These are phyloP conservation scores for Noctuana brunneofusca DNA, from an alignment of 2,888 invertebrate species.

Conservation along the genomic window DNA sequence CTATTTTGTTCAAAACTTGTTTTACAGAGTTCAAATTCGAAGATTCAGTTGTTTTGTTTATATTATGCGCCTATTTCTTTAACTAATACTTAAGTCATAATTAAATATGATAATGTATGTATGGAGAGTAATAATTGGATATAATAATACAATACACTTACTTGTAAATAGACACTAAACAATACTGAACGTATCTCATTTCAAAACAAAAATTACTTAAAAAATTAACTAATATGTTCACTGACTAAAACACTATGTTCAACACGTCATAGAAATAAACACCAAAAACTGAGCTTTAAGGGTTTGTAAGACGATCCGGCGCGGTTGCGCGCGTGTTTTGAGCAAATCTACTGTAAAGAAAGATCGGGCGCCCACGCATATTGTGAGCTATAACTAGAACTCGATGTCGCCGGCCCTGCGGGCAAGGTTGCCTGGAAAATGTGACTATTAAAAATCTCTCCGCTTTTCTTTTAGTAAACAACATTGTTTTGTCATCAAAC, in stretches of 20 bases:
- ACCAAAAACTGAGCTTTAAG: conserved; percentile 36
- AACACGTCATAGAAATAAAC: conserved; percentile 35
- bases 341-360: conserved; percentile 68
- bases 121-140: background rate
- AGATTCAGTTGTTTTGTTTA: too few species aligned
- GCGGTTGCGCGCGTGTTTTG: conserved; percentile 66
- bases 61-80: too few species aligned
- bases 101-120: too few species aligned
- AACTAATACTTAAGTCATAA: too few species aligned
- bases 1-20: background rate
- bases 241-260: conserved; percentile 10
- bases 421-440: conserved; percentile 74
- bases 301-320: conserved; percentile 65
- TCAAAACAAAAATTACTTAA: conserved; percentile 40
- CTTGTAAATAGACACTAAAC: conserved; percentile 68
- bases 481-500: background rate
- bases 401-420: conserved; percentile 70
- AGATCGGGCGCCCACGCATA: conserved; percentile 74
- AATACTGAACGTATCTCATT: conserved; percentile 73
- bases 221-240: conserved; percentile 25
- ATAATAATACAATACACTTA: conserved; percentile 40
- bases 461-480: conserved; percentile 12
- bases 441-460: conserved; percentile 19
- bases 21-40: too few species aligned
- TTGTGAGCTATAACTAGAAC: conserved; percentile 70